Evolutionary conservation across 2,888 invertebrate genomes (phyloP).

Genomic region (Plutella xylostella): DNA sequence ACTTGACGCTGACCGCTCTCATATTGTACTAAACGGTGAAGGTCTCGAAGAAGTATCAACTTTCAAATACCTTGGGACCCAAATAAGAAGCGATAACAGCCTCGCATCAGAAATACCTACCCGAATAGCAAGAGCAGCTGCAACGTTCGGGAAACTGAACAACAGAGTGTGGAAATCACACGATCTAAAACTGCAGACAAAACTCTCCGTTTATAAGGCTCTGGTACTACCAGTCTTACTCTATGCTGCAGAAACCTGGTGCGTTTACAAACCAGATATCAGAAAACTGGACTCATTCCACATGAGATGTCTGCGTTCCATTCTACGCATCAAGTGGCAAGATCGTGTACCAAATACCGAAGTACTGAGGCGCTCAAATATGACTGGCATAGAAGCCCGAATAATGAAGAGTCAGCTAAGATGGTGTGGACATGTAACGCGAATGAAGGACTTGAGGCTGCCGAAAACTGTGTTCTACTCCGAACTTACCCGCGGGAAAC

Average conservation of each 20-base stretch:
- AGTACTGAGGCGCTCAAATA: background rate
- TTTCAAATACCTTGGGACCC: conserved; percentile 8
- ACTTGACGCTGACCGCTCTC: background rate
- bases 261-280: conserved; percentile 12
- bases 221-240: conserved; percentile 10
- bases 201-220: background rate
- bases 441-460: conserved; percentile 12
- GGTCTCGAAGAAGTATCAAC: conserved; percentile 3
- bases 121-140: conserved; percentile 3
- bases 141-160: conserved; percentile 2
- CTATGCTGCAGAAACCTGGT: conserved; percentile 14
- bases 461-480: conserved; percentile 15
- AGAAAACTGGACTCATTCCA: background rate
- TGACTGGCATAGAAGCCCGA: background rate
- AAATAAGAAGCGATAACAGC: conserved; percentile 8
- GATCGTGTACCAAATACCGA: background rate
- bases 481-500: conserved; percentile 9
- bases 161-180: conserved; percentile 12
- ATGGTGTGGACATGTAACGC: conserved; percentile 11
- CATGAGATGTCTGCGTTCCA: background rate
- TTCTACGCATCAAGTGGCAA: background rate
- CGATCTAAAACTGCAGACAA: conserved; percentile 8
- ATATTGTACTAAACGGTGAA: background rate
- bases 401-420: conserved; percentile 13
- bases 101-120: conserved; percentile 8